Percentiles rank a stretch among this genome's conserved stretches.
phyloP scores from a whole-genome alignment of 23 tunicate species.

The Botrylloides violaceus region DNA sequence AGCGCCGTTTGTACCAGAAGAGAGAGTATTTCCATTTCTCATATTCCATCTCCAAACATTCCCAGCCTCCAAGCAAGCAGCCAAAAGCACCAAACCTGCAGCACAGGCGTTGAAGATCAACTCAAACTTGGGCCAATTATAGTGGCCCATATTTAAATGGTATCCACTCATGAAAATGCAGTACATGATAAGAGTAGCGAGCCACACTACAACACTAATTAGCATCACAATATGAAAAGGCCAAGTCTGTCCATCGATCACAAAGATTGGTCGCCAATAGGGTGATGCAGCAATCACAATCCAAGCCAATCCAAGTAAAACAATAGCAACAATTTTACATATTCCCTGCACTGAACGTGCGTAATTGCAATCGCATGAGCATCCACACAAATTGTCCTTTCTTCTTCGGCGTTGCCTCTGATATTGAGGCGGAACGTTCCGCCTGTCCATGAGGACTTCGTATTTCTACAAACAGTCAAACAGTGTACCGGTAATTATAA shows the following conservation, averaged over 20 bases:
- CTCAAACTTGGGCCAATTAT: constrained; percentile 92
- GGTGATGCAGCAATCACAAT: constrained; percentile 81
- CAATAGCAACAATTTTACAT: constrained; percentile 53
- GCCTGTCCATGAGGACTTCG: constrained; percentile 13
- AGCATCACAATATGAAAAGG: constrained; percentile 98
- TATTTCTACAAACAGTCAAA: no score
- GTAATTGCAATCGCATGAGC: constrained; percentile 66
- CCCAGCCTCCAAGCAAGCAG: constrained; percentile 58
- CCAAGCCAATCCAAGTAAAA: constrained; percentile 26
- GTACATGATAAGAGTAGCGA: constrained; percentile 54
- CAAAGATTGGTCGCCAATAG: constrained; percentile 72
- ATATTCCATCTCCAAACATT: constrained; percentile 98
- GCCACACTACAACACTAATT: constrained; percentile 32
- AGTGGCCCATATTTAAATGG: constrained; percentile 55
- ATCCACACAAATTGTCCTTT: constrained; percentile 13
- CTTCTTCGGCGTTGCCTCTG: not conserved
- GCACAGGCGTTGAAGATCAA: constrained; percentile 49
- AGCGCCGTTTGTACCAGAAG: not conserved
- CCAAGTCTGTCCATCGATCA: constrained; percentile 76
- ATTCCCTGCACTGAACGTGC: constrained; percentile 93
- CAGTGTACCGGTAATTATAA: not conserved
- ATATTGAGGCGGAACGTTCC: not conserved
- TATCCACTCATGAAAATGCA: constrained; percentile 70
- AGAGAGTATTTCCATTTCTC: constrained; percentile 2
- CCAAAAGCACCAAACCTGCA: constrained; percentile 36